Base-by-base conservation (phyloP, 2,797 vertebrate genomes). In the Tiaroga cobitis region DNA sequence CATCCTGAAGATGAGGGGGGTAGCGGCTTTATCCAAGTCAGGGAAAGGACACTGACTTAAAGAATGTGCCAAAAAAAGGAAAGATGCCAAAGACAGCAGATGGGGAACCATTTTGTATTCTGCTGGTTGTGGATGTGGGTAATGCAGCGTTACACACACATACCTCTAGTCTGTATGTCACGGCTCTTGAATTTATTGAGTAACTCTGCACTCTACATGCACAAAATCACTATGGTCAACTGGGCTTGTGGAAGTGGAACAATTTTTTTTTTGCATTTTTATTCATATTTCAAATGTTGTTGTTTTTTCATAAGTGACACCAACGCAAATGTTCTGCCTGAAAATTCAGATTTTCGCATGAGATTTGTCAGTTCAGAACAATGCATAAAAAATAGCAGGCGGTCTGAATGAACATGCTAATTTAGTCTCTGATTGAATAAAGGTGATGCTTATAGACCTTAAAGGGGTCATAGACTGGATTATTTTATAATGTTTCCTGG, bases 21-120 rank as follows among this genome's bases (percentile, higher is more conserved):
- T 68, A 26, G 79, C 6, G 34, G 63, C 32, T 51, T 65, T 73
- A 39, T 56, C 49, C 39, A 68, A 67, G 68, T 67, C 73, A 46
- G 49, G 41, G 61, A 82, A 73, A 63, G 39, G 76, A 56, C n/a
- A 80, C 21, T 2, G 24, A 43, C 41, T 32, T 32, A 1, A 59
- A 63, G 49, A 56, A 59, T 18, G 34, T 54, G 51, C 32, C 15
- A 70, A 68, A 81, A 43, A 26, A 63, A 59, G 19, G 70, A 77
- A 24, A 39, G 19, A 73, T 68, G 73, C 63, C 81, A 85, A 74
- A 84, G 59, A 68, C 41, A 74, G 61, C 72, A 82, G 85, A 86
- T 82, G 69, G 76, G 43, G 7, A 87, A 37, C 49, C 16, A 79
- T 86, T 80, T 82, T 84, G 67, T 80, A 51, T 80, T 85, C 76